Evolutionary conservation across 2,113 vertebrate species (phyloP).

Genomic region (Triplophysa tibetana): DNA sequence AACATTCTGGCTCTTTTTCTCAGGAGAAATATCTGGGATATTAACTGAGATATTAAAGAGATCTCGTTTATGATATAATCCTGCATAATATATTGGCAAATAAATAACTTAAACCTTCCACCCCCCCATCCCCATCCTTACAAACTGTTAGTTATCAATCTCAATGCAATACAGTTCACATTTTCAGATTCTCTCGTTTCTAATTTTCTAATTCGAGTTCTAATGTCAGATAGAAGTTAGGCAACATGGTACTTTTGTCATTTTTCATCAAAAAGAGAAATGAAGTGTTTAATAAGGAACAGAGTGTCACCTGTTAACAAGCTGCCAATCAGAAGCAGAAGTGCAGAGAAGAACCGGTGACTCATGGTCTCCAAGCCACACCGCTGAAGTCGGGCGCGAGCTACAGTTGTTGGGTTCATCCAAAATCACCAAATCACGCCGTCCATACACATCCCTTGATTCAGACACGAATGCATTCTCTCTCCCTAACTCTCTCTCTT

Average conservation of each 20-base stretch:
- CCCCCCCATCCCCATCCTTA: too few relatives aligned
- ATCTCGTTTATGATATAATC: too few relatives aligned
- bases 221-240: too few relatives aligned
- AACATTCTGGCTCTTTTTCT: too few relatives aligned
- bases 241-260: not conserved
- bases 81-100: too few relatives aligned
- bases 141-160: too few relatives aligned
- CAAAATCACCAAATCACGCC: slow-evolving; percentile 43
- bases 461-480: slow-evolving; percentile 34
- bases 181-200: too few relatives aligned
- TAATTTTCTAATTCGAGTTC: too few relatives aligned
- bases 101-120: too few relatives aligned
- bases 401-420: not conserved
- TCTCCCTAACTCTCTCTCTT: slow-evolving; percentile 45
- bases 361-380: slow-evolving; percentile 42
- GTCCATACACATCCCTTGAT: slow-evolving; percentile 43
- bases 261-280: not conserved
- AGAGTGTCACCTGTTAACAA: slow-evolving; percentile 38
- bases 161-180: too few relatives aligned
- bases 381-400: slow-evolving; percentile 8
- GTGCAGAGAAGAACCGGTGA: slow-evolving; percentile 16
- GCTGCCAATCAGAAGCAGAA: slow-evolving; percentile 47
- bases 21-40: too few relatives aligned
- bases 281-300: not conserved
- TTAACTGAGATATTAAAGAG: too few relatives aligned